These are phyloP conservation scores for Campaea margaritaria DNA, from an alignment of 2,888 invertebrate species.

Conservation along the genomic window DNA sequence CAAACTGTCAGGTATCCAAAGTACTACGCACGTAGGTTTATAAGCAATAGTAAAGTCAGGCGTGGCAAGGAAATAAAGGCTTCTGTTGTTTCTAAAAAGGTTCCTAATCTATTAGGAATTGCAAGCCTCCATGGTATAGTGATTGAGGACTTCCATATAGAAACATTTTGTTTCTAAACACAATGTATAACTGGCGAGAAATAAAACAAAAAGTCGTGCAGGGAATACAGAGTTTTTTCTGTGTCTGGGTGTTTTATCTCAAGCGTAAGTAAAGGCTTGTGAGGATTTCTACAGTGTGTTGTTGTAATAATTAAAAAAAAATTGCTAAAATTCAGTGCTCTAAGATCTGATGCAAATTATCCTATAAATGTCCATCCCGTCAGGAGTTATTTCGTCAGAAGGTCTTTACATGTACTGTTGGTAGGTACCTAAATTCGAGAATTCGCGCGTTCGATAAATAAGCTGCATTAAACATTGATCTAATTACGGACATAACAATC, in stretches of 20 bases:
- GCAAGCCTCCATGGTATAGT: background rate
- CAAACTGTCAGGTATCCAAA: constrained; percentile 58
- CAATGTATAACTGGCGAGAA: background rate
- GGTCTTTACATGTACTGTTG: too few species aligned
- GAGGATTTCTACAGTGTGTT: too few species aligned
- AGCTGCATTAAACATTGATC: constrained; percentile 10
- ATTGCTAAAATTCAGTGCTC: too few species aligned
- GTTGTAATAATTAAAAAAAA: too few species aligned
- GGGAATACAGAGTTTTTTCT: too few species aligned
- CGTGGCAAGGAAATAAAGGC: constrained; percentile 37
- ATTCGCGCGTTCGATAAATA: background rate
- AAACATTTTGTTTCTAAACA: too few species aligned
- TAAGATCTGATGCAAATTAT: background rate
- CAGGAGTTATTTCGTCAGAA: too few species aligned
- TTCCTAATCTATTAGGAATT: background rate
- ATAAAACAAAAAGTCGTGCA: background rate
- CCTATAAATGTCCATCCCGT: too few species aligned
- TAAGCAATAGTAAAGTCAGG: constrained; percentile 42
- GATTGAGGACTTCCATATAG: background rate
- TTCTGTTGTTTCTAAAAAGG: background rate
- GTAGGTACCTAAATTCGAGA: background rate
- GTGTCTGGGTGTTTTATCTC: too few species aligned
- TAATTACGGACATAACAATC: constrained; percentile 41
- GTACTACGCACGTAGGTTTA: constrained; percentile 50
- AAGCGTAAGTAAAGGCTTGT: too few species aligned